phyloP scores from a whole-genome alignment of 2,888 invertebrate species.

The Microplitis manilae region DNA sequence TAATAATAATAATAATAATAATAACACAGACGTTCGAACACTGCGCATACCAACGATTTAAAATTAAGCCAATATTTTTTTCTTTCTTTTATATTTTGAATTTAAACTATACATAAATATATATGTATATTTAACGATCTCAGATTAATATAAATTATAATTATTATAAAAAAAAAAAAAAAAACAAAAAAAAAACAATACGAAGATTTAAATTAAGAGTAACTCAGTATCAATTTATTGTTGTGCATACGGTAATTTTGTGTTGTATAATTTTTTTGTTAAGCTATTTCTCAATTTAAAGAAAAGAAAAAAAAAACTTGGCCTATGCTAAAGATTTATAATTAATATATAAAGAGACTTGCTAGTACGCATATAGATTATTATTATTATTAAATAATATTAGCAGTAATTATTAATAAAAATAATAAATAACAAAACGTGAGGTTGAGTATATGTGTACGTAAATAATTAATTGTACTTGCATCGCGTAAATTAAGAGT shows the following conservation, averaged over 20 bases:
- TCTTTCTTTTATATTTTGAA: neutral
- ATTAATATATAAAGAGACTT: neutral
- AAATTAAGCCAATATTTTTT: neutral
- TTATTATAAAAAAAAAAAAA: slow-evolving; percentile 5
- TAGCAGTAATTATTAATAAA: neutral
- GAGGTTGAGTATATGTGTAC: slow-evolving; percentile 5
- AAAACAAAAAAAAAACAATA: neutral
- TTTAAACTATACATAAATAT: slow-evolving; percentile 26
- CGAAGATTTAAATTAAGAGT: neutral
- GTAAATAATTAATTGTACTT: slow-evolving; percentile 8
- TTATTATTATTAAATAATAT: neutral
- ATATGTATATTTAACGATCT: slow-evolving; percentile 2
- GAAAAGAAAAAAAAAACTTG: neutral
- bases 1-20: slow-evolving; percentile 40
- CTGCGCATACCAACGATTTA: slow-evolving; percentile 1
- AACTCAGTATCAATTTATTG: slow-evolving; percentile 23
- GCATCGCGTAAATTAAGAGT: neutral
- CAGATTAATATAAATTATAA: neutral
- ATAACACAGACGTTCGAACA: neutral
- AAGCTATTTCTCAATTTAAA: neutral
- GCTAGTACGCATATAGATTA: slow-evolving; percentile 5
- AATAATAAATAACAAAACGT: slow-evolving; percentile 1
- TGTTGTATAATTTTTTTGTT: neutral
- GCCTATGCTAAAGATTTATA: slow-evolving; percentile 1
- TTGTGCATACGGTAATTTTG: slow-evolving; percentile 4